These are phyloP conservation scores for Argyresthia goedartella DNA, from an alignment of 2,888 invertebrate genomes.

Conservation along the genomic window DNA sequence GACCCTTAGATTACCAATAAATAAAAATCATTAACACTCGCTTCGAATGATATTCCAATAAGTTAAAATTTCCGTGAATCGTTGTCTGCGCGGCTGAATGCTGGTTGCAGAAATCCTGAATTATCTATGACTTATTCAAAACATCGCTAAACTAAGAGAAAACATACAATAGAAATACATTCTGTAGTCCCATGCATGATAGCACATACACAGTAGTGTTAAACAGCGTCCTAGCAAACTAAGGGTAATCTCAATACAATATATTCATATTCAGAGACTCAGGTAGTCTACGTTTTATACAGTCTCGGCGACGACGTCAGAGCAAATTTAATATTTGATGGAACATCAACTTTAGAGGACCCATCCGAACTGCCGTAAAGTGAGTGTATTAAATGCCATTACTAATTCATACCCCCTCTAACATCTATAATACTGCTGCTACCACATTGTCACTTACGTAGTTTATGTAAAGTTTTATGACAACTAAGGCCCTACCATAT, in stretches of 20 bases:
- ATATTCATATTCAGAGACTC: slow-evolving; percentile 4
- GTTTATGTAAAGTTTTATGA: neutral
- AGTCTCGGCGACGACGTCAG: slow-evolving; percentile 11
- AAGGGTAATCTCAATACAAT: slow-evolving; percentile 1
- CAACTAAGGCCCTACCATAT: no score
- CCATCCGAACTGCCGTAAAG: slow-evolving; percentile 36
- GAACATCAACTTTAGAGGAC: slow-evolving; percentile 30
- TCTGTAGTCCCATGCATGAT: no score
- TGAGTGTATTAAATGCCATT: slow-evolving; percentile 46
- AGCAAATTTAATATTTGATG: slow-evolving; percentile 41
- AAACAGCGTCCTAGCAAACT: neutral
- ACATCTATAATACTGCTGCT: slow-evolving; percentile 36
- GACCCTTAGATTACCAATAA: no score
- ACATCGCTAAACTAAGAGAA: no score
- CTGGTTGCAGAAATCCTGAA: slow-evolving; percentile 18
- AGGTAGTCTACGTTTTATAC: slow-evolving; percentile 12
- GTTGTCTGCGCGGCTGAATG: slow-evolving; percentile 31
- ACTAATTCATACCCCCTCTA: slow-evolving; percentile 52
- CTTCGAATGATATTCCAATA: no score
- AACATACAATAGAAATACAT: no score
- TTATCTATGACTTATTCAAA: no score
- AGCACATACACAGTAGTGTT: neutral
- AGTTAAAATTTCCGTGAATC: no score
- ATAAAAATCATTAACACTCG: no score
- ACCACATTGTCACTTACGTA: slow-evolving; percentile 52